Evolutionary conservation across 2,797 vertebrate genomes (phyloP), one percentile per base, ranked within the genome.

Genomic region (Sciurus vulgaris): DNA sequence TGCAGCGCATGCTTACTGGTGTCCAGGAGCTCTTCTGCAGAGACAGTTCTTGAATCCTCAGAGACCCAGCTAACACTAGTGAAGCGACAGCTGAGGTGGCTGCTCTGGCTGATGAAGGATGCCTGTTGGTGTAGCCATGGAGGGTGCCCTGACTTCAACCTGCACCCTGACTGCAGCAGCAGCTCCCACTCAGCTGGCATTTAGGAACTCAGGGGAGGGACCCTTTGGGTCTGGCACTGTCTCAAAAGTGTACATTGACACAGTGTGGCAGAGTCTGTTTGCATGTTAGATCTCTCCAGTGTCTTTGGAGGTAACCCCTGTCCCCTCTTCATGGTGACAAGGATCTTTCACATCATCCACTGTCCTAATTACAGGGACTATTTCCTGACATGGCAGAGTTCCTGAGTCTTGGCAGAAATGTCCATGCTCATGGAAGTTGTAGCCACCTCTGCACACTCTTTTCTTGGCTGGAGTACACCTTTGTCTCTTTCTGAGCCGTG

Each of bases 401-500:
- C 41, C 69, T 79, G 61, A 76, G 20, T 61, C 44, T 85, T 65
- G 83, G 47, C 38, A 65, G 83, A 81, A 93, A 26, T 74, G 69
- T 59, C 67, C 7, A 4, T 61, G 24, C 14, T 67, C 17, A 2
- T 17, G 3, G 35, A 49, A 5, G 22, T 47, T 51, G 2, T n/a
- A 20, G 59, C 41, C n/a, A 13, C 49, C 35, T 87, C 92, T 41
- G 79, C 7, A 82, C 35, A n/a, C 61, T 65, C 41, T 77, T 89
- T 93, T 73, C 78, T 85, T 81, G 74, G 74, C 74, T 67, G 5
- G 95, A 76, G 47, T 17, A 7, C 0, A 18, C 79, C 59, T 63
- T 76, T 77, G 28, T 86, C 0, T 24, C 22, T 92, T 94, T 89
- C 82, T 86, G 17, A 97, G 69, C 70, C 59, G 93, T 96, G 69